A percentile compares a stretch with the other conserved stretches of the same genome.
These are phyloP conservation scores for Saccostrea echinata DNA, from an alignment of 1,140 invertebrate species.

Conservation along the genomic window DNA sequence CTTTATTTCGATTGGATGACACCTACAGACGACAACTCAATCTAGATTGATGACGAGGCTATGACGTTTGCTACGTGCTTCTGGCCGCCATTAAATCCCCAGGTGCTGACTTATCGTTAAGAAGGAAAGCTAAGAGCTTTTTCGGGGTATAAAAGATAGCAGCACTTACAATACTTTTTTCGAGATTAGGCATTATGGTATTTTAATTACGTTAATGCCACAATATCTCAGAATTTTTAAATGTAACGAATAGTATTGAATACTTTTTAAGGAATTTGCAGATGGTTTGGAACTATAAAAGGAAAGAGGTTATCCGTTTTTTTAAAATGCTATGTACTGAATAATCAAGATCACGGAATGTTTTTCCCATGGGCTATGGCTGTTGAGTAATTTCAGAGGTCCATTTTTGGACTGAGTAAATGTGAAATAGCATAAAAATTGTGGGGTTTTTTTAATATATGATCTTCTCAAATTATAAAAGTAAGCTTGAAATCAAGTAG, in stretches of 20 bases:
- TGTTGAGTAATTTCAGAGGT: too few relatives aligned
- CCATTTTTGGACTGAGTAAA: too few relatives aligned
- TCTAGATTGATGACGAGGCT: slow-evolving; percentile 3
- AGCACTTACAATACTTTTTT: slow-evolving; percentile 28
- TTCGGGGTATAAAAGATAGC: slow-evolving; percentile 13
- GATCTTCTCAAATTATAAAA: too few relatives aligned
- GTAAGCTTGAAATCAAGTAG: too few relatives aligned
- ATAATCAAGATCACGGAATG: not conserved
- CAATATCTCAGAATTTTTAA: slow-evolving; percentile 1
- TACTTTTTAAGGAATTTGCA: not conserved
- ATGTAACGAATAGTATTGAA: slow-evolving; percentile 1
- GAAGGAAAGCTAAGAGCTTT: slow-evolving; percentile 15
- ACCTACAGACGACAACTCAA: not conserved
- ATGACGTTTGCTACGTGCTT: slow-evolving; percentile 10
- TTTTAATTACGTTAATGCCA: slow-evolving; percentile 24
- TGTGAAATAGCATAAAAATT: too few relatives aligned
- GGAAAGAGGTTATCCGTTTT: not conserved
- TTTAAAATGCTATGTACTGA: not conserved
- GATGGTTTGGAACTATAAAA: slow-evolving; percentile 1
- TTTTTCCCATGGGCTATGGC: not conserved
- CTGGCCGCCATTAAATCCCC: slow-evolving; percentile 28
- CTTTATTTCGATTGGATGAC: slow-evolving; percentile 20
- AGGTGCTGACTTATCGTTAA: slow-evolving; percentile 2
- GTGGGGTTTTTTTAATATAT: too few relatives aligned
- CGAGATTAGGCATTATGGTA: slow-evolving; percentile 26